Evolutionary conservation across 1,140 invertebrate species (phyloP).

Genomic region (Macrotrachela quadricornifera): DNA sequence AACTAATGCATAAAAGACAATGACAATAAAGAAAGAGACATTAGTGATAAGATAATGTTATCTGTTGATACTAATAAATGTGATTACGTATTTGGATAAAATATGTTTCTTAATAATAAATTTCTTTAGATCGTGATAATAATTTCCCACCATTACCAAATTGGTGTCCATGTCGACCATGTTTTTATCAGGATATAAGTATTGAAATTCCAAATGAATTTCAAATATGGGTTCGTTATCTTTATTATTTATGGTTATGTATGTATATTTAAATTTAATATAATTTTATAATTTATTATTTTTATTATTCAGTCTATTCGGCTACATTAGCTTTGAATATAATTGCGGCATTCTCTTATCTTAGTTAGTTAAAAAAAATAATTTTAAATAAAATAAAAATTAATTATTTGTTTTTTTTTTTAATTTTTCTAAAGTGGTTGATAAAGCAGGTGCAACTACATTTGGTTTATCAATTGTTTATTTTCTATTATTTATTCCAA

Average conservation of each 20-base stretch:
- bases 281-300: constrained; percentile 39
- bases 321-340: constrained; percentile 12
- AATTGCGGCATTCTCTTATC: constrained; percentile 11
- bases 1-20: no score
- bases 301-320: constrained; percentile 9
- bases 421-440: constrained; percentile 13
- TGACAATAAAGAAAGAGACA: no score
- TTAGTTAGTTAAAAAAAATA: no score
- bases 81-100: no score
- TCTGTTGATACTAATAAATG: no score
- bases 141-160: constrained; percentile 94
- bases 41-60: no score
- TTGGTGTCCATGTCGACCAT: constrained; percentile 59
- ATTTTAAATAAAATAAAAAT: no score
- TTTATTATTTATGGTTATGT: constrained; percentile 95
- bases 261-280: constrained; percentile 41
- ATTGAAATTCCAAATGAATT: constrained; percentile 96
- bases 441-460: constrained; percentile 34
- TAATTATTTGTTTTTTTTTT: constrained; percentile 6
- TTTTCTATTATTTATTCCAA: constrained; percentile 71
- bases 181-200: constrained; percentile 97
- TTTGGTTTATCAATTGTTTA: constrained; percentile 75
- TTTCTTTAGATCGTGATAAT: constrained; percentile 48
- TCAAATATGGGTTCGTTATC: constrained; percentile 70
- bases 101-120: no score